phyloP scores from a whole-genome alignment of 2,113 vertebrate species.

The Plotosus lineatus region DNA sequence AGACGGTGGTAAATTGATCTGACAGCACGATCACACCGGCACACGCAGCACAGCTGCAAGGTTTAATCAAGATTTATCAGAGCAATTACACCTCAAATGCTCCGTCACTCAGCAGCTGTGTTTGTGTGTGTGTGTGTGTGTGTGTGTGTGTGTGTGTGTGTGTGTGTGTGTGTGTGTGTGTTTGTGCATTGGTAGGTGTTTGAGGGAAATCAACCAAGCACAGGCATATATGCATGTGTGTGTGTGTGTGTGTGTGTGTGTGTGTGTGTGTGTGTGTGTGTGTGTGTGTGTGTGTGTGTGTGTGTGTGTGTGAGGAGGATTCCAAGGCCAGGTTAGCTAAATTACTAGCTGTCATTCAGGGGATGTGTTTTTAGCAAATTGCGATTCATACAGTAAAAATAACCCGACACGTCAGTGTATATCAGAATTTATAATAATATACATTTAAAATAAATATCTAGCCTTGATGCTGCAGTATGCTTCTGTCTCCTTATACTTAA shows the following conservation, averaged over 20 bases:
- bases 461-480: background rate
- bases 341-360: conserved; percentile 43
- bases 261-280: background rate
- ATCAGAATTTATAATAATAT: background rate
- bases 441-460: background rate
- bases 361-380: background rate
- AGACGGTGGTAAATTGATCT: conserved; percentile 47
- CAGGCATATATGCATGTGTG: conserved; percentile 11
- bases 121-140: conserved; percentile 32
- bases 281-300: too few species aligned
- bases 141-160: conserved; percentile 1
- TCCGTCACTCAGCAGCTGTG: conserved; percentile 49
- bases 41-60: conserved; percentile 48
- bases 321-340: conserved; percentile 23
- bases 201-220: conserved; percentile 13
- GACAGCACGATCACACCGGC: conserved; percentile 50
- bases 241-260: background rate
- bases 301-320: background rate
- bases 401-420: conserved; percentile 21
- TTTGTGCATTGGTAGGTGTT: background rate
- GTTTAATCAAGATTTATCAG: conserved; percentile 60
- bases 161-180: background rate
- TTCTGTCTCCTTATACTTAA: background rate
- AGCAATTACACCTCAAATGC: conserved; percentile 54
- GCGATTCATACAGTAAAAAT: conserved; percentile 3